Base-by-base conservation (phyloP, 1,140 invertebrate genomes). In the Drosophila kanapiae region DNA sequence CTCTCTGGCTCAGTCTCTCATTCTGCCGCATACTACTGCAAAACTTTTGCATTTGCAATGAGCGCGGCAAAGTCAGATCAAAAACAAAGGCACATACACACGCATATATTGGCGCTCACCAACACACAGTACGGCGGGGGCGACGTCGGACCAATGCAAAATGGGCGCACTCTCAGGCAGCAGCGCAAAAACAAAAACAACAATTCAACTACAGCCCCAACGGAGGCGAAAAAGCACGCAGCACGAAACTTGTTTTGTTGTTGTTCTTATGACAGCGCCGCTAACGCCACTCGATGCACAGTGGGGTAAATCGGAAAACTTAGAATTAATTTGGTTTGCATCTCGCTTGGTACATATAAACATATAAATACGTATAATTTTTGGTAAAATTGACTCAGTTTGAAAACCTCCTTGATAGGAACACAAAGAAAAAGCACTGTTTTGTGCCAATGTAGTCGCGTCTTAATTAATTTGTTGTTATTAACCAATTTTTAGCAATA, bases 1-100 rank as follows among this genome's bases (percentile, higher is more conserved):
- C 42, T 67, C 43, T 56, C 10, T 14, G n/a, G 4, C 7, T 27
- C 40, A 35, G 10, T 6, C 13, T 35, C 9, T n/a, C 23, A 33
- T 57, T 33, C 70, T 29, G 69, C 10, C 61, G 38, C 75, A 81
- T 70, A 79, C 75, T 11, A 60, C 40, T 75, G 82, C 78, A 79
- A 67, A 87, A 74, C 37, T 82, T 86, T 75, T 87, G 83, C 82
- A 86, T 86, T 86, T 82, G 69, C 82, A 86, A 75, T 47, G 69
- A 62, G 51, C 49, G 27, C 49, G 27, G 67, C 68, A 82, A 83
- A 71, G 47, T 59, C 63, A 84, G 77, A 69, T 57, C 57, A 79
- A 84, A 84, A 80, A 60, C 76, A 82, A 72, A 86, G 56, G 18
- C 82, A 71, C 60, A 70, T 14, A 48, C 56, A 45, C 76, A 59